Evolutionary conservation across 2,797 vertebrate genomes (phyloP).

Genomic region (Euphonia xanthogaster): DNA sequence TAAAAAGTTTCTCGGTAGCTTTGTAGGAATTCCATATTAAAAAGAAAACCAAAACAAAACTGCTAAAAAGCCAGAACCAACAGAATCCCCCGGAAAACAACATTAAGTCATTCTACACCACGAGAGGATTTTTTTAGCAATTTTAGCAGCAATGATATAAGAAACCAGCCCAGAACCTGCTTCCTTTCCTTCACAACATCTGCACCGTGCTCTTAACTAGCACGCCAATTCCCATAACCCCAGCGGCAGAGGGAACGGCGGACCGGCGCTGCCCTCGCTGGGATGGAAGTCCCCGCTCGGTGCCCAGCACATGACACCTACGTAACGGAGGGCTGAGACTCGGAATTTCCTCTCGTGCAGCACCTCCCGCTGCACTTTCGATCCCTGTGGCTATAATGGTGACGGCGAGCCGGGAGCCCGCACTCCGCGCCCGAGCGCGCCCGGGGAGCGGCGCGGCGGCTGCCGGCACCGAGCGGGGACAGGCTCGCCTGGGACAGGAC

Average conservation of each 20-base stretch:
- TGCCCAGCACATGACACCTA: conserved; percentile 1
- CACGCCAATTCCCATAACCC: neutral
- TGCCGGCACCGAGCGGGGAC: neutral
- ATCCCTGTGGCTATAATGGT: neutral
- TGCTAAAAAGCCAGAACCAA: accelerated
- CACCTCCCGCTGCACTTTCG: neutral
- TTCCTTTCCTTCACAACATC: neutral
- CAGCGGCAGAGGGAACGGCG: accelerated
- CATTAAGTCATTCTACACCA: neutral
- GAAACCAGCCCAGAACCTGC: neutral
- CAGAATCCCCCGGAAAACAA: neutral
- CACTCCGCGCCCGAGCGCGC: neutral
- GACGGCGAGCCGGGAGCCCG: neutral
- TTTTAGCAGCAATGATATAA: neutral
- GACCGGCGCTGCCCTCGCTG: neutral
- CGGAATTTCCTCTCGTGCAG: neutral
- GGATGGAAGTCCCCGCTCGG: neutral
- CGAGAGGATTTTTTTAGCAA: neutral
- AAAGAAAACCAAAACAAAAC: neutral
- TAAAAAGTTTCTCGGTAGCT: neutral
- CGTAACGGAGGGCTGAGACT: neutral
- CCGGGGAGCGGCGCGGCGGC: accelerated
- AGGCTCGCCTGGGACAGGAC: neutral
- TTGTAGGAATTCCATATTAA: neutral
- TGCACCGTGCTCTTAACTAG: accelerated